Conservation (phyloP, 2,888 invertebrate genomes). For the Candidula unifasciata region DNA sequence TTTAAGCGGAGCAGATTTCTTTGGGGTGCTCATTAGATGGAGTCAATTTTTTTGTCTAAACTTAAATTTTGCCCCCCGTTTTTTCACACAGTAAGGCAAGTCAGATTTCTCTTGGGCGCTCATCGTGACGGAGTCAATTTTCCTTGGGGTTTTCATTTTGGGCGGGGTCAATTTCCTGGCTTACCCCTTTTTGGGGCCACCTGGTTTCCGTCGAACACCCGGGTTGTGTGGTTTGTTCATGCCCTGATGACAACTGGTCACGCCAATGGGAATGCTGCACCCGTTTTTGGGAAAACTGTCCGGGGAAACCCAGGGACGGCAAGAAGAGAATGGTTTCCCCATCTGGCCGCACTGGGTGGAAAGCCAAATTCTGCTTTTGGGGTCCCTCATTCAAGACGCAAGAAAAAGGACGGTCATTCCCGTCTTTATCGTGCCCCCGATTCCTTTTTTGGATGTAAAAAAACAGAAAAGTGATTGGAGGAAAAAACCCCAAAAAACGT, state of each 20-base stretch:
- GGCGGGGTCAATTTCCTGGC: too few relatives aligned
- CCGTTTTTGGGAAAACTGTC: conserved; percentile 34
- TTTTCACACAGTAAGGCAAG: neutral
- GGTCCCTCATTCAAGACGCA: conserved; percentile 4
- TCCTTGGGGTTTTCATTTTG: neutral
- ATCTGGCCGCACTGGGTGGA: neutral
- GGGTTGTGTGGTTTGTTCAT: conserved; percentile 11
- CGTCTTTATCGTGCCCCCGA: neutral
- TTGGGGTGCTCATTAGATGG: too few relatives aligned
- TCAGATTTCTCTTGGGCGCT: too few relatives aligned
- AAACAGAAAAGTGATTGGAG: neutral
- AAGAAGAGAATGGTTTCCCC: conserved; percentile 18
- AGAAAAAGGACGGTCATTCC: neutral
- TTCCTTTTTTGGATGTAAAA: neutral
- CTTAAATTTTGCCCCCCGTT: too few relatives aligned
- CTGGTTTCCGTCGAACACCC: neutral
- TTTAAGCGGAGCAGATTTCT: too few relatives aligned
- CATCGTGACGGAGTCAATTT: neutral
- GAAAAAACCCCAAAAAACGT: too few relatives aligned
- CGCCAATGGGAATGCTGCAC: conserved; percentile 38
- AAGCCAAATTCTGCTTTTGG: neutral
- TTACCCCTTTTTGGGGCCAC: too few relatives aligned
- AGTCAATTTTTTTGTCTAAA: too few relatives aligned
- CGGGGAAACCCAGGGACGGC: conserved; percentile 20
- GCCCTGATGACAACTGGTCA: conserved; percentile 27